Evolutionary conservation across 2,797 vertebrate species (phyloP), one percentile per base, ranked within the genome.

Genomic region (Dryobates pubescens): DNA sequence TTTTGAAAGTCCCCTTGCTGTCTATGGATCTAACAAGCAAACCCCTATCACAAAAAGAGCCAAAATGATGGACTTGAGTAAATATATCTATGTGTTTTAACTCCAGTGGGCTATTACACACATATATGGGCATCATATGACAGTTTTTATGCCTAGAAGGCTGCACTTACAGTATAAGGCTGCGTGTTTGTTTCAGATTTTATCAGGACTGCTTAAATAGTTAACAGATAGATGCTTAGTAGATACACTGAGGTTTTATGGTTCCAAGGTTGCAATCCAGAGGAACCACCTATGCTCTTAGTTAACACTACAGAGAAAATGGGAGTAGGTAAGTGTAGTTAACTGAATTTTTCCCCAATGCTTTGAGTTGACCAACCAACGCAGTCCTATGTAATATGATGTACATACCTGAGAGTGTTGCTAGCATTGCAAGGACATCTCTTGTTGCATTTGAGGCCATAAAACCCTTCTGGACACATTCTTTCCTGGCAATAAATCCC

Each of bases 401-500:
- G 34, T 29, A 94, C 97, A 51, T 97, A 99, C 99, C 99, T 99
- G 93, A 98, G 95, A 1, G 99, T 99, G 97, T 99, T 99, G 96
- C 97, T 97, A 13, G 96, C 45, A 18, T 98, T 98, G 95, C 99
- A 99, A 68, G 98, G 99, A 95, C 99, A 99, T 84, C 98, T 98
- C 97, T 98, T 98, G 98, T 99, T 98, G 97, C 99, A 99, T 94
- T 99, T 99, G 67, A 98, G 98, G 81, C 99, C 99, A 3, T 99
- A 99, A 45, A 99, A 95, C 13, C 99, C 98, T 24, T 98, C 97
- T 0, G 99, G 99, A 86, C 99, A 99, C 95, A 99, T 98, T 32
- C 99, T 98, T 73, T 99, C 99, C 90, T 99, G 99, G 97, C 99
- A 99, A 94, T 98, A 98, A 4, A 98, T 98, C 12, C 99, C 99